Evolutionary conservation across 2,888 invertebrate genomes (phyloP).

Genomic region (Drepana falcataria): DNA sequence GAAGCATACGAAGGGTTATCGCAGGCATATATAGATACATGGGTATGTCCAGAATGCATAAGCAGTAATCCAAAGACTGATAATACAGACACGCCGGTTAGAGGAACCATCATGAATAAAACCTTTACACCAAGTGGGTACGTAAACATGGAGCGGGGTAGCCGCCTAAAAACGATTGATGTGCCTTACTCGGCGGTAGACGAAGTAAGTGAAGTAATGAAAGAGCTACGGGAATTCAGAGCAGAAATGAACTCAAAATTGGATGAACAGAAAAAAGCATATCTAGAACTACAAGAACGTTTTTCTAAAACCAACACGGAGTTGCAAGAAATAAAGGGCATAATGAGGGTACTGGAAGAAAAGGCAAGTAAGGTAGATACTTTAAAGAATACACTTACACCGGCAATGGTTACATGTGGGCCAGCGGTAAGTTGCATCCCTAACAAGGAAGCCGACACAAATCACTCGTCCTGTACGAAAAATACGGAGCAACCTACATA

Average conservation of each 20-base stretch:
- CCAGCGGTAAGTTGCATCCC: too few relatives aligned
- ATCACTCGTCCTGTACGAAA: neutral
- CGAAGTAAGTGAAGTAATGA: slow-evolving; percentile 4
- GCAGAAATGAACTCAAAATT: slow-evolving; percentile 7
- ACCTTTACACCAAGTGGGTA: neutral
- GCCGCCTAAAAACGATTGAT: slow-evolving; percentile 3
- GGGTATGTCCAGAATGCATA: neutral
- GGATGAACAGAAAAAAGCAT: slow-evolving; percentile 11
- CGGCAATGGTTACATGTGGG: too few relatives aligned
- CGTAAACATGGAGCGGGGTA: slow-evolving; percentile 10
- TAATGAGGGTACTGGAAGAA: slow-evolving; percentile 15
- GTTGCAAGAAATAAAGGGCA: slow-evolving; percentile 7
- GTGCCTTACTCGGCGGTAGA: slow-evolving; percentile 3
- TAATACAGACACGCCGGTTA: neutral
- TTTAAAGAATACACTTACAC: slow-evolving; percentile 10
- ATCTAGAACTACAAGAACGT: slow-evolving; percentile 7
- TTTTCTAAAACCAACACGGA: slow-evolving; percentile 9
- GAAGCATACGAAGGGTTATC: too few relatives aligned
- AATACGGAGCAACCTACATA: slow-evolving; percentile 5
- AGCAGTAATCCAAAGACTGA: neutral
- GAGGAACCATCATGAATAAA: neutral
- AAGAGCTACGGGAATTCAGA: too few relatives aligned
- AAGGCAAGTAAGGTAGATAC: slow-evolving; percentile 13
- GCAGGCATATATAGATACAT: neutral
- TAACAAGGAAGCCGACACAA: neutral